Conservation (phyloP, 2,797 vertebrate genomes). For the Aplochiton taeniatus region DNA sequence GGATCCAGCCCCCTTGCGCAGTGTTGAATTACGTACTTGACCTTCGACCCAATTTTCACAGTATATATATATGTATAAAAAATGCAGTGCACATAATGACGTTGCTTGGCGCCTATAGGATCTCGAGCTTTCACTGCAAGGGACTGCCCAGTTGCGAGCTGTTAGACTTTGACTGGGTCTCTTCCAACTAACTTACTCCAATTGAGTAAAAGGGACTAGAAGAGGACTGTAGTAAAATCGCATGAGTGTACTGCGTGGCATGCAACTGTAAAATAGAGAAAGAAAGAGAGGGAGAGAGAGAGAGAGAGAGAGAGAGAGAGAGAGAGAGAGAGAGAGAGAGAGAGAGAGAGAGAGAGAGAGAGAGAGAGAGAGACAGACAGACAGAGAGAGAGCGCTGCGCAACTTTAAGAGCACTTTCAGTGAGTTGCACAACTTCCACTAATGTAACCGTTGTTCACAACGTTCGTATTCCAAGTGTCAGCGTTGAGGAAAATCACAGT, state of each 20-base stretch:
- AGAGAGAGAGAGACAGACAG: constrained; percentile 2
- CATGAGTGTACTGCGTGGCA: constrained; percentile 8
- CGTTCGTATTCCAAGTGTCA: constrained; percentile 5
- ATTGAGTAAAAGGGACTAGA: too few species aligned
- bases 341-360: not conserved
- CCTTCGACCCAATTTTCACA: not conserved
- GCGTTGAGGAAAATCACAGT: not conserved
- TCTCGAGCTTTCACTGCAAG: not conserved
- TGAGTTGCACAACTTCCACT: constrained; percentile 30
- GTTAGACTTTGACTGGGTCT: not conserved
- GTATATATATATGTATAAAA: not conserved
- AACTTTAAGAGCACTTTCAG: constrained; percentile 18
- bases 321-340: not conserved
- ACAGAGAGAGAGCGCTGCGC: not conserved
- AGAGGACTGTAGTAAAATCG: not conserved
- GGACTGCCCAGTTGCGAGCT: not conserved
- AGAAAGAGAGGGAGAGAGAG: not conserved
- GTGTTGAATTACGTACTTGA: not conserved
- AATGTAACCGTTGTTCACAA: constrained; percentile 21
- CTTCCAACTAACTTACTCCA: not conserved
- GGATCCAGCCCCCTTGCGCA: not conserved
- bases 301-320: not conserved
- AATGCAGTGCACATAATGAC: not conserved
- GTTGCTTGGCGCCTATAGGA: not conserved
- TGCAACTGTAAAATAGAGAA: constrained; percentile 5